Evolutionary conservation across 1,140 invertebrate species (phyloP).

Genomic region (Drosophila rhopaloa): DNA sequence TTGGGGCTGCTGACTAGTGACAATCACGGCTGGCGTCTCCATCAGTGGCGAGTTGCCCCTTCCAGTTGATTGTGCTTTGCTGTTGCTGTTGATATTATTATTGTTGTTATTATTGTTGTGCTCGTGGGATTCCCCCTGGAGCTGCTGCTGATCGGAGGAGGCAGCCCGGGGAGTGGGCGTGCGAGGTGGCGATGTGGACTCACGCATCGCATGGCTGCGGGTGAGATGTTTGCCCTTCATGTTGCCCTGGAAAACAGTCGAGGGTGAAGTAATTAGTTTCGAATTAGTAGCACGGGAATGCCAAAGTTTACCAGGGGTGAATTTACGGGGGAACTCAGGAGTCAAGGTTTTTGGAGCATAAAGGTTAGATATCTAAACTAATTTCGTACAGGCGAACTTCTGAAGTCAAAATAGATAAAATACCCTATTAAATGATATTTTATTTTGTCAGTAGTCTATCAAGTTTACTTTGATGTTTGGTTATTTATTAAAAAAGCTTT

Average conservation of each 20-base stretch:
- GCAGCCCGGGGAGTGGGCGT: conserved; percentile 86
- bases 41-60: conserved; percentile 84
- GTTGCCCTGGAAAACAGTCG: conserved; percentile 85
- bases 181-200: conserved; percentile 93
- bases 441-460: no score
- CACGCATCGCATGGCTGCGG: conserved; percentile 94
- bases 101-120: conserved; percentile 59
- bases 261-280: conserved; percentile 69
- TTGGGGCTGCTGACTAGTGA: conserved; percentile 80
- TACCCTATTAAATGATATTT: no score
- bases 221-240: conserved; percentile 93
- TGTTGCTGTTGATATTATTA: conserved; percentile 48
- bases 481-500: no score
- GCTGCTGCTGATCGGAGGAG: conserved; percentile 69
- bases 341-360: not conserved
- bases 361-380: not conserved
- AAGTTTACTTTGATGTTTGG: no score
- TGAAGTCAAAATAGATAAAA: no score
- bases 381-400: no score
- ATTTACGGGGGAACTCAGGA: not conserved
- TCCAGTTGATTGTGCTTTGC: conserved; percentile 77
- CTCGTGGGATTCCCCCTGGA: conserved; percentile 56
- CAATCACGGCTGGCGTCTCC: conserved; percentile 83
- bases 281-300: conserved; percentile 69
- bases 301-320: conserved; percentile 62